Base-by-base conservation (phyloP, 2,888 invertebrate genomes). In the Thelaira solivaga region DNA sequence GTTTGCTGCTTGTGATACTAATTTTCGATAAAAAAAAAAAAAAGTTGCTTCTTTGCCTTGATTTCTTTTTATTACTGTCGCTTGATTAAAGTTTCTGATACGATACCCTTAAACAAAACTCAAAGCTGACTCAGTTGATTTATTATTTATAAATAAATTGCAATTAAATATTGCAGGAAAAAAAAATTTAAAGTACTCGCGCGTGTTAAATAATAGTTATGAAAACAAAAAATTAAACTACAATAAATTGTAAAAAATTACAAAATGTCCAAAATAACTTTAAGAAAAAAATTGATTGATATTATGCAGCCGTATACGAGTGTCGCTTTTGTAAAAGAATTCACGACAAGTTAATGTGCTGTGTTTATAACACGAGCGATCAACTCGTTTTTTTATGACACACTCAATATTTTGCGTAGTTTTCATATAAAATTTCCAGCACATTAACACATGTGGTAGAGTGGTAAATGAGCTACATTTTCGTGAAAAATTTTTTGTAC, bases 91-190 rank as follows among this genome's bases (percentile, higher is more conserved):
- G 68, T 39, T 77, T 34, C n/a, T 34, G 34, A 34, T 34, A 51
- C 41, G 18, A 41, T n/a, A n/a, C n/a, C n/a, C n/a, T n/a, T n/a
- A n/a, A 31, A 29, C 6, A 22, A 13, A 18, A 43, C 18, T 2
- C 24, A 43, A 43, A 16, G 24, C 3, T 24, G 13, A 11, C 10
- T 8, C 26, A 49, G 69, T 69, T 69, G 74, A 78, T 78, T 78
- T 78, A 78, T 78, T 74, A 49, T 78, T 78, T 61, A 45, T 61
- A 22, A 59, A 74, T 78, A 78, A 78, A 74, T 69, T 65, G 53
- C 64, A 74, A 78, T 78, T 65, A 53, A 74, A 61, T 53, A 10
- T 51, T 36, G 10, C 31, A 16, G 49, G n/a, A 67, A 47, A 31
- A n/a, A 39, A 16, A 6, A 34, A 29, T 51, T 24, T 43, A 39